Evolutionary conservation across 2,113 vertebrate species (phyloP).

Genomic region (Labeo catla): DNA sequence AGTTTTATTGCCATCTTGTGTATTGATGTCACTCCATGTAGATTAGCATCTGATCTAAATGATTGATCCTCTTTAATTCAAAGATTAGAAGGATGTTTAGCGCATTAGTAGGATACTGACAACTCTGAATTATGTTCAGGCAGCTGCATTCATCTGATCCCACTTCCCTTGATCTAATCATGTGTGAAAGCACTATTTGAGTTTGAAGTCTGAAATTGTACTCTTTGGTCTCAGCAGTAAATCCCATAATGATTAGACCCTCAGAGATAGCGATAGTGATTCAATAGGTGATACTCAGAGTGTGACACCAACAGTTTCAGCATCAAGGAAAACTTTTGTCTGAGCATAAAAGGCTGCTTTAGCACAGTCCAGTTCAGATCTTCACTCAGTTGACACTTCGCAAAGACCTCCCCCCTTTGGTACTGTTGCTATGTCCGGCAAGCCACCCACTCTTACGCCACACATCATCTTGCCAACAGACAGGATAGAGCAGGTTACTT

Average conservation of each 20-base stretch:
- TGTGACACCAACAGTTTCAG: not conserved
- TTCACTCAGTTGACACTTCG: not conserved
- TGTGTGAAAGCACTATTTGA: conserved; percentile 1
- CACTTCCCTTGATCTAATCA: conserved; percentile 11
- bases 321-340: not conserved
- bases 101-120: not conserved
- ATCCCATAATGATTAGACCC: not conserved
- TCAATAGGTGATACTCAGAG: not conserved
- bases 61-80: conserved; percentile 9
- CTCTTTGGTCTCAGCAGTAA: not conserved
- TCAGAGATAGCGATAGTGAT: not conserved
- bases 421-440: too few relatives aligned
- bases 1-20: conserved; percentile 1
- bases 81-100: not conserved
- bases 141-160: not conserved
- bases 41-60: conserved; percentile 3
- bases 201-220: not conserved
- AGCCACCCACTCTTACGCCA: too few relatives aligned
- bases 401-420: too few relatives aligned
- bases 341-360: not conserved
- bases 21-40: not conserved
- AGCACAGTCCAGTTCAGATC: not conserved
- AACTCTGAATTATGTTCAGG: not conserved
- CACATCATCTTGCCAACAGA: too few relatives aligned
- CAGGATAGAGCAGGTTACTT: too few relatives aligned